Conservation (phyloP, 64 coral and sea anemone genomes). For the Acropora tenuis region DNA sequence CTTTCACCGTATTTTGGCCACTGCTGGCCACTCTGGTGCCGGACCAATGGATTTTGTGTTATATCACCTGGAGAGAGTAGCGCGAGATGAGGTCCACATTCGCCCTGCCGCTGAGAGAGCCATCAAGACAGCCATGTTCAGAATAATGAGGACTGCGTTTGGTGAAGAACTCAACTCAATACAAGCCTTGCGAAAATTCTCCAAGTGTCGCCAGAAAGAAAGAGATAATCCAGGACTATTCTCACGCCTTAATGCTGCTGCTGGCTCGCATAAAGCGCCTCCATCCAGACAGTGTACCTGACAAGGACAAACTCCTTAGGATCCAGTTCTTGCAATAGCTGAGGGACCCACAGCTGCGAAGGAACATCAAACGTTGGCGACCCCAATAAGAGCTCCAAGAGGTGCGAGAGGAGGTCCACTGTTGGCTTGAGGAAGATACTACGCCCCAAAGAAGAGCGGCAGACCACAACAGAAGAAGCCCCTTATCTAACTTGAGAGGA, state of each 20-base stretch:
- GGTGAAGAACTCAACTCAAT: constrained; percentile 48
- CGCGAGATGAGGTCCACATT: too few relatives aligned
- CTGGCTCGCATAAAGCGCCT: neutral
- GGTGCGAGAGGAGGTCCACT: constrained; percentile 50
- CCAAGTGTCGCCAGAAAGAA: constrained; percentile 21
- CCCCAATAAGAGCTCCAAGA: constrained; percentile 28
- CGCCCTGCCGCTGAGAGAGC: neutral
- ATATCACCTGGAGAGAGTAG: too few relatives aligned
- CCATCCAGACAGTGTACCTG: neutral
- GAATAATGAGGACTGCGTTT: constrained; percentile 24
- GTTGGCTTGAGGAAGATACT: constrained; percentile 5
- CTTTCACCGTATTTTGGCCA: too few relatives aligned
- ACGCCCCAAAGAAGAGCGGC: neutral
- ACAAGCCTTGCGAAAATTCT: constrained; percentile 49
- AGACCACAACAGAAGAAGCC: neutral
- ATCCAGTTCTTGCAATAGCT: constrained; percentile 64
- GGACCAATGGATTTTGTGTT: too few relatives aligned
- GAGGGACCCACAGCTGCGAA: constrained; percentile 12
- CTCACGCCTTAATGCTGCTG: constrained; percentile 54
- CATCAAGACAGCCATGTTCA: neutral
- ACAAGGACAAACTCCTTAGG: constrained; percentile 46
- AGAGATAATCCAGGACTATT: constrained; percentile 43
- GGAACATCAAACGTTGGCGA: constrained; percentile 45
- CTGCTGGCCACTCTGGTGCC: too few relatives aligned
- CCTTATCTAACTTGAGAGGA: constrained; percentile 14